Conservation (phyloP, 1,140 invertebrate species). For the Orchesella cincta region DNA sequence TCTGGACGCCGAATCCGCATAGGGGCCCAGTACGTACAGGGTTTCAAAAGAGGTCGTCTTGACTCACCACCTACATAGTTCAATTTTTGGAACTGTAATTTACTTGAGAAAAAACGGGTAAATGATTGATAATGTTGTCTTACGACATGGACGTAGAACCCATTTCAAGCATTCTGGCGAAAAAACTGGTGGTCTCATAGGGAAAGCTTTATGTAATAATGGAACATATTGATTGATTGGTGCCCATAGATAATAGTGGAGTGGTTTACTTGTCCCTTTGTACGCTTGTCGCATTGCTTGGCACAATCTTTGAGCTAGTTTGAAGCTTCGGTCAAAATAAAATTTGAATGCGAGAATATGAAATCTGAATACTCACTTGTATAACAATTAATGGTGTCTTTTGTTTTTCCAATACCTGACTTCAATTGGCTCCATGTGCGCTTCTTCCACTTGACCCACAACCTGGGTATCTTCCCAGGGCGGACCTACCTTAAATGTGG, state of each 20-base stretch:
- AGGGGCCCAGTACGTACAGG: slow-evolving; percentile 15
- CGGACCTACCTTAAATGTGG: too few species aligned
- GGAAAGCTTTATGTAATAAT: not conserved
- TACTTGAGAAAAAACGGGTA: not conserved
- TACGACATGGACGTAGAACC: slow-evolving; percentile 10
- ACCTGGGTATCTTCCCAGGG: not conserved
- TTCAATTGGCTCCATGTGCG: not conserved
- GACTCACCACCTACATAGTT: not conserved
- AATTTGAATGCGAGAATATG: not conserved
- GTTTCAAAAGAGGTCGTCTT: not conserved
- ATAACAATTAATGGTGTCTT: too few species aligned
- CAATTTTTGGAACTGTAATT: not conserved
- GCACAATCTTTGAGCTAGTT: not conserved
- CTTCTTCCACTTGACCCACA: not conserved
- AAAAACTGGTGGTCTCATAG: not conserved
- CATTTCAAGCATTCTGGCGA: slow-evolving; percentile 27
- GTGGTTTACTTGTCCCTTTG: not conserved
- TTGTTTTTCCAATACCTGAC: too few species aligned
- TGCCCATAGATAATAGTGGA: slow-evolving; percentile 9
- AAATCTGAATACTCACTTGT: too few species aligned
- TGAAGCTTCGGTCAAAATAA: not conserved
- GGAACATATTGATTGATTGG: slow-evolving; percentile 20
- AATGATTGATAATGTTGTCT: not conserved
- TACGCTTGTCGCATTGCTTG: not conserved
- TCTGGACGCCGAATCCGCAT: not conserved